These are phyloP conservation scores for Pristiophorus japonicus DNA, from an alignment of 2,113 vertebrate genomes.

Conservation along the genomic window DNA sequence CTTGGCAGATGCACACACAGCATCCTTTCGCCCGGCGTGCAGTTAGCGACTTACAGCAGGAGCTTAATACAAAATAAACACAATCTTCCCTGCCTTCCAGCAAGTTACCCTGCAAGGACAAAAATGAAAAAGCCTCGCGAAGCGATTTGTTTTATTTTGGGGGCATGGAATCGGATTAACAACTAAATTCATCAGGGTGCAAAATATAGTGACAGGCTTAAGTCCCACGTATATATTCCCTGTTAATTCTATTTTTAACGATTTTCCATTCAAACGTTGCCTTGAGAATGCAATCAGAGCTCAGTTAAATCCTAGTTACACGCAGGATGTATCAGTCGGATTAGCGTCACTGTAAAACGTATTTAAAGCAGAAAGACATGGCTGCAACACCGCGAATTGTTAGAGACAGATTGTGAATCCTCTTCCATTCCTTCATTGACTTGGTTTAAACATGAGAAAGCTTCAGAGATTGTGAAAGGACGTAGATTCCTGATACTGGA, in stretches of 20 bases:
- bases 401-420: neutral
- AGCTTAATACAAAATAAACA: neutral
- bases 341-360: neutral
- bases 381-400: neutral
- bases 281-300: neutral
- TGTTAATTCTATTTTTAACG: neutral
- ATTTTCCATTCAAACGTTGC: neutral
- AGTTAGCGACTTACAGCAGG: neutral
- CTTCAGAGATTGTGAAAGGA: neutral
- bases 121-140: neutral
- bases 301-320: neutral
- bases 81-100: neutral
- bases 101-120: neutral
- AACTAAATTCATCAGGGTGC: neutral
- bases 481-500: neutral
- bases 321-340: neutral
- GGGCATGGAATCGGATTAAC: too few relatives aligned
- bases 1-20: neutral
- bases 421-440: neutral
- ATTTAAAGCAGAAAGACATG: neutral
- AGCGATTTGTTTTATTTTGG: neutral
- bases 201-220: neutral
- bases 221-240: neutral
- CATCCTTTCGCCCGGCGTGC: neutral
- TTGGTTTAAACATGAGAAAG: neutral